Conservation (phyloP, 2,888 invertebrate species). For the Prosopocoilus inquinatus region DNA sequence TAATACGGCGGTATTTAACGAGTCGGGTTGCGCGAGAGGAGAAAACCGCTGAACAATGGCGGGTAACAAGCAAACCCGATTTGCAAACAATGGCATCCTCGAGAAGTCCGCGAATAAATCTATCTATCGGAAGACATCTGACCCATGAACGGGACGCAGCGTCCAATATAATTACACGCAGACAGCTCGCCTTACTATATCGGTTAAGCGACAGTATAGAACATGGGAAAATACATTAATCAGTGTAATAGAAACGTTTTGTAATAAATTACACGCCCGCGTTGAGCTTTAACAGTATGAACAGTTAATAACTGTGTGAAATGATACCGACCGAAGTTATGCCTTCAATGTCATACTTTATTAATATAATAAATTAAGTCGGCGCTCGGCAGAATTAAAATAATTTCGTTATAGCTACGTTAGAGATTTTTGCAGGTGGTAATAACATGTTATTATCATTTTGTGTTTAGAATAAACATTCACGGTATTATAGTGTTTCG, state of each 20-base stretch:
- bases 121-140: conserved; percentile 33
- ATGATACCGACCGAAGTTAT: too few relatives aligned
- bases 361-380: too few relatives aligned
- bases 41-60: conserved; percentile 45
- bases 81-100: conserved; percentile 49
- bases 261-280: too few relatives aligned
- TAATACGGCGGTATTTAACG: conserved; percentile 27
- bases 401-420: too few relatives aligned
- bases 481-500: background rate
- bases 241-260: background rate
- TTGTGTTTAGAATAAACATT: background rate
- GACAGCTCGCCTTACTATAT: background rate
- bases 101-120: conserved; percentile 30
- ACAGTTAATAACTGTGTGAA: too few relatives aligned
- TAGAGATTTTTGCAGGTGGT: background rate
- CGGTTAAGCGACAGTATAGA: conserved; percentile 10
- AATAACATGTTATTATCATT: background rate
- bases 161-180: conserved; percentile 18
- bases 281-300: too few relatives aligned
- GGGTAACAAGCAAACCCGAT: conserved; percentile 46
- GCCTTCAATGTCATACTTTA: too few relatives aligned
- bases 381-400: too few relatives aligned
- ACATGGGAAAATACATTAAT: background rate
- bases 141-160: conserved; percentile 24
- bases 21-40: conserved; percentile 25